Evolutionary conservation across 2,888 invertebrate species (phyloP), one percentile per base, ranked within the genome.

Genomic region (Onchidella celtica): DNA sequence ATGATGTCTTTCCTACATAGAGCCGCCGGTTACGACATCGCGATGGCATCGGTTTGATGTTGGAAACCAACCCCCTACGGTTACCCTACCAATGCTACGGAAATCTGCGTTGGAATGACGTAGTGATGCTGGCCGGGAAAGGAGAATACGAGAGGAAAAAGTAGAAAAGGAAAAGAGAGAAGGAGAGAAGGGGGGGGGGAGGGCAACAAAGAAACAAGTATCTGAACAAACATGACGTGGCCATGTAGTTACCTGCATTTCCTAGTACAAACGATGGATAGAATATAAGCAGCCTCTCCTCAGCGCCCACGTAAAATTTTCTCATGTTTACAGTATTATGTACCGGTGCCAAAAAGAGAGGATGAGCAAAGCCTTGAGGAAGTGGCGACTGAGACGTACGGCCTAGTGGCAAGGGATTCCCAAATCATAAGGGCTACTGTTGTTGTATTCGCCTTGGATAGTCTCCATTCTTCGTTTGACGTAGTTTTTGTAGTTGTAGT

Each of bases 331-430:
- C 73, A 73, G 21, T 36, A 17, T 14, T 1, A 34, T 38, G 73
- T 27, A 59, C 38, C 61, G 21, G 36, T 73, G 59, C 73, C 61
- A 61, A 38, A 61, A 73, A 38, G 24, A 36, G 36, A 59, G 73
- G 27, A 73, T 36, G 61, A 73, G 61, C 59, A 24, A 38, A 4
- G 4, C n/a, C 27, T 36, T 14, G 24, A 73, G 72, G 57, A 32
- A 73, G 59, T 14, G 27, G n/a, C n/a, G 59, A 36, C 6, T n/a
- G 32, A 59, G n/a, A n/a, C 3, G 63, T 21, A n/a, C 21, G n/a
- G 21, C 29, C 21, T 29, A 34, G 3, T 34, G 29, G 27, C 0
- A 6, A 69, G n/a, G 3, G 17, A 40, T 40, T 47, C 2, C 55
- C 47, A 47, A 47, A 14, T 21, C 27, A 9, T 47, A 17, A 14